A percentile compares a stretch with the other conserved stretches of the same genome.
These are phyloP conservation scores for Henricia sp. DNA, from an alignment of 53 echinoderm and acorn worm genomes.

Conservation along the genomic window DNA sequence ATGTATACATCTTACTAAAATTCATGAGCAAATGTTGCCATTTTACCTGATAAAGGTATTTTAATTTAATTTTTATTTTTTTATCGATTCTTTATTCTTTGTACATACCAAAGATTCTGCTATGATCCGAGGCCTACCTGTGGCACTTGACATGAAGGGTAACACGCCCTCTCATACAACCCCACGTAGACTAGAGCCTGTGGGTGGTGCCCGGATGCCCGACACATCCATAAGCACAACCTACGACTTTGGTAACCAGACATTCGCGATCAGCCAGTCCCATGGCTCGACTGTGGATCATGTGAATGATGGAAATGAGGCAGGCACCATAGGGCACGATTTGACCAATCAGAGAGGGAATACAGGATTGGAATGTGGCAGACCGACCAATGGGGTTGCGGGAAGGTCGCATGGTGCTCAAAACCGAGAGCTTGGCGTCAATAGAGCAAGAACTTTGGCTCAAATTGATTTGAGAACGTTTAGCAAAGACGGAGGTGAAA, in stretches of 20 bases:
- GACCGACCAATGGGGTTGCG: slow-evolving; percentile 23
- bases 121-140: slow-evolving; percentile 46
- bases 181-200: slow-evolving; percentile 66
- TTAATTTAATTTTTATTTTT: neutral
- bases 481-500: neutral
- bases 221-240: neutral
- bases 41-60: neutral
- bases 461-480: slow-evolving; percentile 39
- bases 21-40: neutral
- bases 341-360: slow-evolving; percentile 7
- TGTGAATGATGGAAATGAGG: slow-evolving; percentile 26
- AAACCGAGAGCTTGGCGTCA: neutral
- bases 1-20: too few relatives aligned
- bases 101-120: slow-evolving; percentile 43
- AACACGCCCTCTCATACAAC: slow-evolving; percentile 18
- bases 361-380: neutral
- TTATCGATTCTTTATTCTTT: neutral
- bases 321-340: slow-evolving; percentile 12
- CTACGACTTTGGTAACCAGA: slow-evolving; percentile 17
- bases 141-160: slow-evolving; percentile 44
- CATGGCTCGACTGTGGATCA: slow-evolving; percentile 12
- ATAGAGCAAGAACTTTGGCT: neutral
- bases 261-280: slow-evolving; percentile 16
- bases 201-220: slow-evolving; percentile 1
- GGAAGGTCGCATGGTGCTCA: neutral